These are phyloP conservation scores for Eristalinus aeneus DNA, from an alignment of 2,888 invertebrate genomes.

Conservation along the genomic window DNA sequence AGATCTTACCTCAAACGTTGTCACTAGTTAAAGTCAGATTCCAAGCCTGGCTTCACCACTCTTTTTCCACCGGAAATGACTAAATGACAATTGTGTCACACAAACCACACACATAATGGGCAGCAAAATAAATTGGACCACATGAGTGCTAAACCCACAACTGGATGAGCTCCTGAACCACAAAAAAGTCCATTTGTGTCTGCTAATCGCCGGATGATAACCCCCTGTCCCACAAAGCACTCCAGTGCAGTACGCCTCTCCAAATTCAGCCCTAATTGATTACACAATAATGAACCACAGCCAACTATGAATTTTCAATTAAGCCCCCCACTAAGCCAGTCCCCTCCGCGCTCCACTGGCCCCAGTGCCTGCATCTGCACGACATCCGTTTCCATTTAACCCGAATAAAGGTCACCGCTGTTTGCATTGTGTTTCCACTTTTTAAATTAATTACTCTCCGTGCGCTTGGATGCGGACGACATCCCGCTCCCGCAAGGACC, in stretches of 20 bases:
- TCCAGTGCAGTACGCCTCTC: neutral
- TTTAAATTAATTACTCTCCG: conserved; percentile 41
- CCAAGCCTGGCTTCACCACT: too few relatives aligned
- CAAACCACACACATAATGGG: too few relatives aligned
- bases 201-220: neutral
- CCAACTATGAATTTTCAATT: neutral
- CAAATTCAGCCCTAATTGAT: neutral
- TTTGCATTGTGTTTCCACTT: conserved; percentile 31
- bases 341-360: neutral
- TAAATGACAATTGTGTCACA: too few relatives aligned
- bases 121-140: too few relatives aligned
- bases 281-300: neutral
- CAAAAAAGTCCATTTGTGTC: too few relatives aligned
- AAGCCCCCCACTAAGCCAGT: neutral
- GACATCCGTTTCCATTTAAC: neutral
- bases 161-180: too few relatives aligned
- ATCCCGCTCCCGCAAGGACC: neutral
- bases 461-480: conserved; percentile 18
- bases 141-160: too few relatives aligned
- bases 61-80: too few relatives aligned
- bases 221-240: neutral
- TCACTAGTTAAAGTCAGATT: too few relatives aligned
- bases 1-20: too few relatives aligned
- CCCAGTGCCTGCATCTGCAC: neutral
- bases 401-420: neutral